Conservation (phyloP, 2,888 invertebrate genomes). For the Lepidochitona cinerea region DNA sequence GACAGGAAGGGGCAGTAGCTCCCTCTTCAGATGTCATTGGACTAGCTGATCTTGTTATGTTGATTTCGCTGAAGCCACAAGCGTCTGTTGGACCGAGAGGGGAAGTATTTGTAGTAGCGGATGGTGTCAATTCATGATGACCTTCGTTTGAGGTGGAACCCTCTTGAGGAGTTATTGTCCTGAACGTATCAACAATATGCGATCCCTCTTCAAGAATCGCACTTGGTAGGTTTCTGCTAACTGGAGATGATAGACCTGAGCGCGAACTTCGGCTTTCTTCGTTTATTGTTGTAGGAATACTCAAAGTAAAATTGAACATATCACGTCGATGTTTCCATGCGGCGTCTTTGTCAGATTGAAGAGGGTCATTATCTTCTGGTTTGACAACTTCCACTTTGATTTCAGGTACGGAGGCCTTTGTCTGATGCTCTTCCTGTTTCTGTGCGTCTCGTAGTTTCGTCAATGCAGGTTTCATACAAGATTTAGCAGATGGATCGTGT, state of each 20-base stretch:
- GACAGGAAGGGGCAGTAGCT: no score
- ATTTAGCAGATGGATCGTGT: not conserved
- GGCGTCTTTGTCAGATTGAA: not conserved
- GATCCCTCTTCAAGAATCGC: not conserved
- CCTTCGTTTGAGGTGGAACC: no score
- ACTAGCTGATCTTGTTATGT: no score
- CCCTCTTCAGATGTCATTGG: no score
- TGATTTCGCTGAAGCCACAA: no score
- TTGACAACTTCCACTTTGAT: not conserved
- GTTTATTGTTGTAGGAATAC: conserved; percentile 53
- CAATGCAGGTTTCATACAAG: not conserved
- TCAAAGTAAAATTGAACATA: conserved; percentile 43
- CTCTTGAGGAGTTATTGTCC: no score
- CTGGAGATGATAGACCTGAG: not conserved
- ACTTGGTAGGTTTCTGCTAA: not conserved
- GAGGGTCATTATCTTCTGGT: no score
- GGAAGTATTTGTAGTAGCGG: no score
- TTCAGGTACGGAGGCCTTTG: not conserved
- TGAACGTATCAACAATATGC: no score
- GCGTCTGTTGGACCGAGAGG: no score
- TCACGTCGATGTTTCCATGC: conserved; percentile 22
- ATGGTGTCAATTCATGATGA: no score
- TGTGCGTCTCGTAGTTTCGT: conserved; percentile 3
- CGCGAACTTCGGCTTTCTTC: conserved; percentile 50
- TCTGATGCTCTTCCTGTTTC: conserved; percentile 15